Conservation (phyloP, 2,888 invertebrate species). For the Cataglyphis rosenhaueri region DNA sequence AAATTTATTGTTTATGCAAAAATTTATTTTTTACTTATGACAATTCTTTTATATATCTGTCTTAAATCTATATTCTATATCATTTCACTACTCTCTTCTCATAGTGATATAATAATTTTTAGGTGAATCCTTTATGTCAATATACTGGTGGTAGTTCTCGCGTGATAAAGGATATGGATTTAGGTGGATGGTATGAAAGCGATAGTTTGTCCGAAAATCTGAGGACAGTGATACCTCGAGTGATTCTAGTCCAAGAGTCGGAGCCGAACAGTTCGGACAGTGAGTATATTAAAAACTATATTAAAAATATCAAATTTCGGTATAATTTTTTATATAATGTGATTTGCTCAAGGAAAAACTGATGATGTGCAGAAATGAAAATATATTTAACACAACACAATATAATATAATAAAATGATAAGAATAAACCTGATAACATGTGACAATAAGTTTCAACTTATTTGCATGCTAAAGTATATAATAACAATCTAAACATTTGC, state of each 20-base stretch:
- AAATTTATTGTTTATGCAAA: neutral
- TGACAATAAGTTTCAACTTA: neutral
- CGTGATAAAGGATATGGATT: conserved; percentile 87
- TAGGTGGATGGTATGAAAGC: conserved; percentile 90
- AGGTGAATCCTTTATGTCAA: conserved; percentile 86
- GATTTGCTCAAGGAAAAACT: neutral
- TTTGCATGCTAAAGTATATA: neutral
- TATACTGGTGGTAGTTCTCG: conserved; percentile 81
- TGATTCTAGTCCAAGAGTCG: conserved; percentile 87
- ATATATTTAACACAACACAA: neutral
- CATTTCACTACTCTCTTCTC: neutral
- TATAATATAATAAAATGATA: neutral
- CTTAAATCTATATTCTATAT: neutral
- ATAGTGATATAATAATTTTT: conserved; percentile 38
- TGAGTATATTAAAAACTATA: conserved; percentile 80
- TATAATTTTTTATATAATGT: neutral
- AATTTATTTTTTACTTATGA: neutral
- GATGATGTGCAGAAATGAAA: neutral
- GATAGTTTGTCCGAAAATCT: conserved; percentile 92
- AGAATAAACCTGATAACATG: neutral
- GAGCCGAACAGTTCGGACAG: conserved; percentile 89
- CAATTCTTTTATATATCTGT: neutral
- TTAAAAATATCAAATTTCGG: neutral
- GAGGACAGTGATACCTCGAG: conserved; percentile 89
- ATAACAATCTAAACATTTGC: neutral